Base-by-base conservation (phyloP, 2,797 vertebrate genomes). In the Onychomys arenicola region DNA sequence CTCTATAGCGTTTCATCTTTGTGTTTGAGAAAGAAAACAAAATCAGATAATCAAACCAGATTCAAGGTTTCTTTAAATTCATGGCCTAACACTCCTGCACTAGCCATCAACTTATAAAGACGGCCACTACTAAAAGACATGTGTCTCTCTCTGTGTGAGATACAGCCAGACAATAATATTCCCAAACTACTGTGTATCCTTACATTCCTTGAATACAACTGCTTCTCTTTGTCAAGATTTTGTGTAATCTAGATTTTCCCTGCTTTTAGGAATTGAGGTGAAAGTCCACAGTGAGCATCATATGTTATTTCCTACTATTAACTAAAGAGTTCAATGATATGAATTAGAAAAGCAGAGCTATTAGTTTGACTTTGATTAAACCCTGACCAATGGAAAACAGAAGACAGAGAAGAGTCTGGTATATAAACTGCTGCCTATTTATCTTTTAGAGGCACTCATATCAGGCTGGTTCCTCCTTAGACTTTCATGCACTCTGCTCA, bases 361-460 rank as follows among this genome's bases (percentile, higher is more conserved):
- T 71, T n/a, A 19, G 67, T 71, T 71, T 17, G 9, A n/a, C 17
- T 71, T 71, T 69, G 67, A 69, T 34, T 16, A 71, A 71, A 71
- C n/a, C 34, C 16, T 2, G 0, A 3, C 1, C 16, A 71, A 16
- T n/a, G 34, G 17, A 9, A n/a, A 37, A 71, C 6, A 37, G 34
- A 37, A 21, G 34, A n/a, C 67, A n/a, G 7, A 69, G 34, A 14
- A 2, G 2, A 69, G 2, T 69, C 6, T 16, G 67, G 17, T 32
- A n/a, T 17, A n/a, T 65, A 71, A n/a, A 37, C 34, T 71, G 16
- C 3, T 71, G 16, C 16, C 67, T 19, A 71, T 71, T 71, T 71
- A 6, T 71, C 16, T 37, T 34, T 71, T n/a, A 71, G 67, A 71
- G 14, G 6, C 34, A n/a, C 6, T 71, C 34, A 17, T 69, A 17